Conservation (phyloP, 2,888 invertebrate genomes). For the Drosophila koepferae region DNA sequence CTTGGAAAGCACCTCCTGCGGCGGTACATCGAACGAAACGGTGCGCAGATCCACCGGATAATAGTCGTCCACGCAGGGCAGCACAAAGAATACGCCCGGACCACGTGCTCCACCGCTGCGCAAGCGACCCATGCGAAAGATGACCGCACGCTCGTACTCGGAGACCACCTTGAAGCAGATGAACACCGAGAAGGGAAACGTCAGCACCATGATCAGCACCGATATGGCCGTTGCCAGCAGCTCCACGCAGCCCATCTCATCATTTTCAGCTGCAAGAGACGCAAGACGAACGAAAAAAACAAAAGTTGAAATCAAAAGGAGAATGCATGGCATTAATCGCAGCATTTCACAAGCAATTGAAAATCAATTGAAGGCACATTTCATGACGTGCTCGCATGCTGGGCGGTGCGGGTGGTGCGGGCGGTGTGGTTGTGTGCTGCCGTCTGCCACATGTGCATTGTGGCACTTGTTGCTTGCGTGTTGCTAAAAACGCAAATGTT, state of each 20-base stretch:
- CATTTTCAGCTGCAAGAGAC: slow-evolving; percentile 86
- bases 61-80: slow-evolving; percentile 97
- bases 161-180: slow-evolving; percentile 95
- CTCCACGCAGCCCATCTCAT: slow-evolving; percentile 90
- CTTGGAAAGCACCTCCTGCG: slow-evolving; percentile 97
- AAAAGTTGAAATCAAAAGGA: neutral
- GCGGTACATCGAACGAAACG: slow-evolving; percentile 97
- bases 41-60: slow-evolving; percentile 96
- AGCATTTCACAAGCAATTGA: slow-evolving; percentile 54
- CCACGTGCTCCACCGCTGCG: slow-evolving; percentile 86
- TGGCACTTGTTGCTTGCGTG: slow-evolving; percentile 46
- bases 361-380: slow-evolving; percentile 41
- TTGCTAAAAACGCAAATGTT: slow-evolving; percentile 16
- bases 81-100: slow-evolving; percentile 95
- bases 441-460: slow-evolving; percentile 28
- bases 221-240: slow-evolving; percentile 90
- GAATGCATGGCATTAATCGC: slow-evolving; percentile 14
- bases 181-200: slow-evolving; percentile 93
- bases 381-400: slow-evolving; percentile 4
- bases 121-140: slow-evolving; percentile 94
- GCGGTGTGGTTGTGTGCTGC: neutral
- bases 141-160: slow-evolving; percentile 95
- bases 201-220: slow-evolving; percentile 90
- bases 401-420: no score
- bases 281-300: slow-evolving; percentile 13